Evolutionary conservation across 2,888 invertebrate species (phyloP), one percentile per base, ranked within the genome.

Genomic region (Strigamia maritima): DNA sequence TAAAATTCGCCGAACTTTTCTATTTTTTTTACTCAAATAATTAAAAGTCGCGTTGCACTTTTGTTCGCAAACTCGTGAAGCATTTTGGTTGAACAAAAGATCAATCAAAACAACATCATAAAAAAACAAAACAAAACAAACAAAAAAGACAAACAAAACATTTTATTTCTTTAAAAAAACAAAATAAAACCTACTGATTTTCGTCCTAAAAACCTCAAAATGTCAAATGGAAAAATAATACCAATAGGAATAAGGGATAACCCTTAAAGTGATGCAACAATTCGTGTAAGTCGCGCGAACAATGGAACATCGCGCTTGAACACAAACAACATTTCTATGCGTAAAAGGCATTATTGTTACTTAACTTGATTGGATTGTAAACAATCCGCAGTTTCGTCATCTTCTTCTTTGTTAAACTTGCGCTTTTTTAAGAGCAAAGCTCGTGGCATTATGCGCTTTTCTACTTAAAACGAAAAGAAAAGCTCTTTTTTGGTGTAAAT

Each of bases 371-470:
- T 8, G 12, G n/a, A 7, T 70, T 14, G n/a, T 26, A 19, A 28
- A n/a, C 10, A 70, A 70, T 76, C 38, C 19, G 31, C n/a, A 16
- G 35, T 35, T 8, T 77, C 54, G 10, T 49, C 54, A n/a, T 14
- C 60, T n/a, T 28, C 60, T 14, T 77, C 60, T 44, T 49, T 26
- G 24, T 77, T 77, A 60, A 54, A 77, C 24, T 77, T 77, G 16
- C 49, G 54, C 49, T 77, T 77, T 35, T 54, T 77, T 26, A 77
- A 26, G 1, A 77, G 38, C 26, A 77, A 60, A 49, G 77, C 77
- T 19, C 77, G 77, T 12, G 77, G 77, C 77, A 77, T 77, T 54
- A 38, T 40, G 76, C 1, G 2, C 10, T 60, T 54, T 54, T 7
- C 19, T 54, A 10, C 16, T 16, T 6, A 54, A 54, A 60, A 10